Evolutionary conservation across 2,888 invertebrate genomes (phyloP).

Genomic region (Tenthredo livida): DNA sequence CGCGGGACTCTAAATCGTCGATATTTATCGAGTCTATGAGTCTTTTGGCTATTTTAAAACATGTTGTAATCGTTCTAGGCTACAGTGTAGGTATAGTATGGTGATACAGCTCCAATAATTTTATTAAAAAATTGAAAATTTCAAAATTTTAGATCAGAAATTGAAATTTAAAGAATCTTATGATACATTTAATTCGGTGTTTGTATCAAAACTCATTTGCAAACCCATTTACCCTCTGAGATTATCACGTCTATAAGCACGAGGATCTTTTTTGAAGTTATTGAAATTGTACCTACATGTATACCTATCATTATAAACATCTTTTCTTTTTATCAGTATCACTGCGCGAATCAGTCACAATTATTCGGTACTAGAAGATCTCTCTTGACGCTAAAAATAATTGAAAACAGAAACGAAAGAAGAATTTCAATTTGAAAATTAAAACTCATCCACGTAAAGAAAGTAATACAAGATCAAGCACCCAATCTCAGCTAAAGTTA

Average conservation of each 20-base stretch:
- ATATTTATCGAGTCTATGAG: slow-evolving; percentile 22
- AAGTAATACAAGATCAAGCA: too few species aligned
- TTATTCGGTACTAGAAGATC: background rate
- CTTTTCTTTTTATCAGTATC: too few species aligned
- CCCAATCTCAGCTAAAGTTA: too few species aligned
- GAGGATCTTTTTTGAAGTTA: background rate
- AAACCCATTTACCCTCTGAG: too few species aligned
- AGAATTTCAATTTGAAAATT: too few species aligned
- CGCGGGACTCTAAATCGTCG: background rate
- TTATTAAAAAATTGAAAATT: background rate
- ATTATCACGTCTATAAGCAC: background rate
- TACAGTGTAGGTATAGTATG: background rate
- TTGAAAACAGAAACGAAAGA: too few species aligned
- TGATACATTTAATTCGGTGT: background rate
- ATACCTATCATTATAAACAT: too few species aligned
- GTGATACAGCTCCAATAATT: background rate
- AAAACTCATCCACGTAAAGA: too few species aligned
- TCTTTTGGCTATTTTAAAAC: slow-evolving; percentile 27
- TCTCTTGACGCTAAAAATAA: background rate
- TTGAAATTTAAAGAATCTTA: background rate
- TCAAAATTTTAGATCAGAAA: background rate
- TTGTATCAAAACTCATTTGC: too few species aligned
- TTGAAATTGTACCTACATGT: too few species aligned
- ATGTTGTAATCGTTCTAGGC: background rate
- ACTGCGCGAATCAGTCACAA: too few species aligned